Evolutionary conservation across 1,140 invertebrate genomes (phyloP), one percentile per base, ranked within the genome.

Genomic region (Wasmannia auropunctata): DNA sequence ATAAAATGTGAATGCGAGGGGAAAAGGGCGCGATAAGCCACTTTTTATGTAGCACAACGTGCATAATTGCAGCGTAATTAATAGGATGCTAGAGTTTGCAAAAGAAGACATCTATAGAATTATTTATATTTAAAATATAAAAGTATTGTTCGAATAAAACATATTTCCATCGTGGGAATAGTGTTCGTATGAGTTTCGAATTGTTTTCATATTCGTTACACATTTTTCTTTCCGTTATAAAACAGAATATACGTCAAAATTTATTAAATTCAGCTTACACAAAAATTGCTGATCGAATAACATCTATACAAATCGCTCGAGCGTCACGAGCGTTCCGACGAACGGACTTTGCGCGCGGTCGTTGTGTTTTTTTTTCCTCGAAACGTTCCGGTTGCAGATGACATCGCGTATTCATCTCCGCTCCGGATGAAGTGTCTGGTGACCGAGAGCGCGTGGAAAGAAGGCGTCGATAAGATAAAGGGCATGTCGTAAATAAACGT

Each of bases 401-500:
- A 77, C 28, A 76, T 85, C 75, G 40, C 51, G 31, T 49, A 46
- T 60, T 62, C 62, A 25, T 80, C 31, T 51, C 51, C 63, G 28
- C 54, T 40, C 62, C 37, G 34, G 46, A 84, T 56, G 86, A 76
- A 70, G 28, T 16, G 28, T 60, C 51, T 85, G 5, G 31, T 56
- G 16, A 54, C 72, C 51, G 58, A 54, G 19, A 34, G 14, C 10
- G 22, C 16, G 28, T 14, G 31, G 43, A 46, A 54, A 74, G 43
- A 74, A 76, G n/a, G 54, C 34, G 19, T 49, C 34, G 87, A 89
- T 89, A 89, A 89, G 88, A 87, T 88, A 89, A 43, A 60, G 28
- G 14, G 69, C 65, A 56, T 54, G 51, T 80, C 31, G 69, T 69
- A 67, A 88, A 72, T 43, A 69, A 76, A 88, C 51, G 56, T 77